Evolutionary conservation across 2,888 invertebrate genomes (phyloP).

Genomic region (Drosophila robusta): DNA sequence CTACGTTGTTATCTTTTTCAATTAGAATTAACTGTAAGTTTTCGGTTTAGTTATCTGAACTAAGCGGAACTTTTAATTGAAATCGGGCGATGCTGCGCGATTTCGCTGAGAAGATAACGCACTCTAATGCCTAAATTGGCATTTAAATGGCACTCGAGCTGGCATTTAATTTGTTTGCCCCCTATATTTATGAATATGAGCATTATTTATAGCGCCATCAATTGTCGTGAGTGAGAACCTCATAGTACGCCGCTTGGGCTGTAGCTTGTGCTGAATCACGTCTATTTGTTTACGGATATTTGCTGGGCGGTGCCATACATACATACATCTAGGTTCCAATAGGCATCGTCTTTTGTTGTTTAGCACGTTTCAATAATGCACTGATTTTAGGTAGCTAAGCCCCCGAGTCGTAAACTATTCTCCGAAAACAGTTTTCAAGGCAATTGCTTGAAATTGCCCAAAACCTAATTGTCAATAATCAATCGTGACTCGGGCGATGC

Average conservation of each 20-base stretch:
- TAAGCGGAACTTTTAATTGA: constrained; percentile 74
- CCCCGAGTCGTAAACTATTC: not conserved
- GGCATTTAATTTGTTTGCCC: constrained; percentile 43
- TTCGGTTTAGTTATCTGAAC: constrained; percentile 14
- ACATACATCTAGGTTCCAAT: not conserved
- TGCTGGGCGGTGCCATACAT: not conserved
- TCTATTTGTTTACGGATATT: constrained; percentile 34
- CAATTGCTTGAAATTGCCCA: not conserved
- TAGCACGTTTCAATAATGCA: constrained; percentile 2
- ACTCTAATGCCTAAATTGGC: constrained; percentile 53
- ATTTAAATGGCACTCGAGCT: constrained; percentile 50
- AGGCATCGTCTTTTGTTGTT: constrained; percentile 7
- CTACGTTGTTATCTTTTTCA: constrained; percentile 21
- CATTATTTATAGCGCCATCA: constrained; percentile 52
- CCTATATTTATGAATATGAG: constrained; percentile 31
- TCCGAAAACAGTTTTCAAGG: not conserved
- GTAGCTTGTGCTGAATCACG: not conserved
- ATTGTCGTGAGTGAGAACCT: constrained; percentile 33
- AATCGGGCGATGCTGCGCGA: constrained; percentile 12
- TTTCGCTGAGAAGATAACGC: constrained; percentile 42
- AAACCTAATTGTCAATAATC: not conserved
- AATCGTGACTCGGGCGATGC: no score
- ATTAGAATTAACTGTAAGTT: constrained; percentile 27
- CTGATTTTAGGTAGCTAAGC: not conserved
- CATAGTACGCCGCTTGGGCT: not conserved